A percentile compares a stretch with the other conserved stretches of the same genome.
phyloP scores from a whole-genome alignment of 2,797 vertebrate genomes.

The Enteromius fasciolatus region DNA sequence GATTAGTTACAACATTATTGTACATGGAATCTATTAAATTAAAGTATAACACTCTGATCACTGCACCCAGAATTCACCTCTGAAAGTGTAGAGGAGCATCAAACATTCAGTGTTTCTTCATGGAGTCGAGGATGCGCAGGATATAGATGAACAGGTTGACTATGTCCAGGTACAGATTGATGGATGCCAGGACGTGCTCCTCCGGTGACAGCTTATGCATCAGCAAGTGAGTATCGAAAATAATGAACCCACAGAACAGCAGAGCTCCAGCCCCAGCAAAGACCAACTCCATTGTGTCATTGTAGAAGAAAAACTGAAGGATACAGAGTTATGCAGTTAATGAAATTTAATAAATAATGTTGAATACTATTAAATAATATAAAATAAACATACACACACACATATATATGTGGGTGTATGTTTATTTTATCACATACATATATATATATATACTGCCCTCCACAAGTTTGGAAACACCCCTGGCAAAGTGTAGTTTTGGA shows the following conservation, averaged over 20 bases:
- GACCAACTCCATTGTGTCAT: constrained; percentile 81
- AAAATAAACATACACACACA: too few relatives aligned
- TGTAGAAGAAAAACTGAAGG: constrained; percentile 87
- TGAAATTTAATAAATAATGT: neutral
- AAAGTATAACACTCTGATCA: neutral
- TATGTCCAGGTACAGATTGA: constrained; percentile 94
- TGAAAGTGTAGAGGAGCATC: neutral
- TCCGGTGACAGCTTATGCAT: constrained; percentile 96
- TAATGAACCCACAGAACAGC: constrained; percentile 94
- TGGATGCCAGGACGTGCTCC: constrained; percentile 92
- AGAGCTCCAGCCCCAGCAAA: constrained; percentile 85
- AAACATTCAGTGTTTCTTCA: constrained; percentile 88
- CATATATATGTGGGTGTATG: too few relatives aligned
- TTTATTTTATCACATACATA: too few relatives aligned
- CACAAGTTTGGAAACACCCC: too few relatives aligned
- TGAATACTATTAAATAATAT: neutral
- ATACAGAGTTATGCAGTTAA: neutral
- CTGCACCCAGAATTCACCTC: constrained; percentile 28
- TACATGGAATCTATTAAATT: neutral
- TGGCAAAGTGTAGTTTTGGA: too few relatives aligned
- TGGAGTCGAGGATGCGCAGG: constrained; percentile 84
- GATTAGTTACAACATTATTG: neutral
- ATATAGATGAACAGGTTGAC: constrained; percentile 93
- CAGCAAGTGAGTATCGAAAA: constrained; percentile 90
- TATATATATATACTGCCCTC: neutral